Percentiles rank a stretch among this genome's conserved stretches.
These are phyloP conservation scores for Helicoverpa zea DNA, from an alignment of 1,140 invertebrate species.

Conservation along the genomic window DNA sequence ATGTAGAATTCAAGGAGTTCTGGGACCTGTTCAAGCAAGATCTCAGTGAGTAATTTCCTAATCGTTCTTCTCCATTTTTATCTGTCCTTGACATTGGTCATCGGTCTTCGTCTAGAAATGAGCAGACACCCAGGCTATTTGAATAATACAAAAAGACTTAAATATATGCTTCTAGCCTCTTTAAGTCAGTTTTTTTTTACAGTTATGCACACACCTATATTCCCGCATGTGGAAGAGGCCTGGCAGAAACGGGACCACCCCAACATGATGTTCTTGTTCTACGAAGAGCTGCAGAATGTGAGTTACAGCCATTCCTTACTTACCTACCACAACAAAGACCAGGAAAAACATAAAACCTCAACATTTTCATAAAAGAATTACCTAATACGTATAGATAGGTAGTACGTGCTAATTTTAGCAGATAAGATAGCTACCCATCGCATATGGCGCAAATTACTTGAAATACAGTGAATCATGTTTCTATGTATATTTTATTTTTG, in stretches of 20 bases:
- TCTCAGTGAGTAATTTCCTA: constrained; percentile 90
- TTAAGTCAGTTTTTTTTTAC: constrained; percentile 33
- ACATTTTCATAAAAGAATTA: no score
- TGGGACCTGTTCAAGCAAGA: constrained; percentile 91
- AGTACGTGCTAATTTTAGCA: background rate
- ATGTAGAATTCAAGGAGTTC: constrained; percentile 90
- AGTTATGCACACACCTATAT: constrained; percentile 91
- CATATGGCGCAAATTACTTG: no score
- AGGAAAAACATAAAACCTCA: no score
- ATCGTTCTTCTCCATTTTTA: no score
- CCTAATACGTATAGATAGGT: no score
- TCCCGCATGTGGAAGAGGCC: constrained; percentile 91
- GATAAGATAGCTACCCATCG: background rate
- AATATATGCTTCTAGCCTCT: background rate
- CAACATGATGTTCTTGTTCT: constrained; percentile 92
- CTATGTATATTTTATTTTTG: no score
- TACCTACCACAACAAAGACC: no score
- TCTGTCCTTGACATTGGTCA: no score
- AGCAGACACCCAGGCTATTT: background rate
- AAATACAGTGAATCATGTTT: no score
- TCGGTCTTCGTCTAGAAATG: no score
- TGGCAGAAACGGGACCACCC: constrained; percentile 88
- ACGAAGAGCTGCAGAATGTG: constrained; percentile 88
- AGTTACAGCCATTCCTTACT: background rate
- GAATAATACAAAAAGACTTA: background rate